These are phyloP conservation scores for Julus scandinavius DNA, from an alignment of 2,888 invertebrate genomes.

Conservation along the genomic window DNA sequence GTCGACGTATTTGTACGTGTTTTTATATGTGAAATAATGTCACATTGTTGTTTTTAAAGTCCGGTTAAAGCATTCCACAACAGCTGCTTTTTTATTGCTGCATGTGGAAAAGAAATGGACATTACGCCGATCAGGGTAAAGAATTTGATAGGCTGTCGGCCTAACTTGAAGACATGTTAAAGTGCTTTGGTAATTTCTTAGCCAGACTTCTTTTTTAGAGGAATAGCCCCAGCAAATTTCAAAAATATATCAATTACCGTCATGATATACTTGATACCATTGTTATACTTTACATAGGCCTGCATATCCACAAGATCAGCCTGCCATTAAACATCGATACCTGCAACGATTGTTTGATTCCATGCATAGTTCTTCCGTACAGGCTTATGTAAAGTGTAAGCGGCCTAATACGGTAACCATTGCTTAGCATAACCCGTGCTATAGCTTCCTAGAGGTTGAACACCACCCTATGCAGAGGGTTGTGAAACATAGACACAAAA, in stretches of 20 bases:
- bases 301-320: constrained; percentile 60
- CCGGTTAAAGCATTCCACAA: constrained; percentile 60
- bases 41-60: constrained; percentile 60
- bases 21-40: constrained; percentile 61
- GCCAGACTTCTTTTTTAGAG: constrained; percentile 60
- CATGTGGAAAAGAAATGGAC: constrained; percentile 21
- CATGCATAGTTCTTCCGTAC: neutral
- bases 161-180: constrained; percentile 56
- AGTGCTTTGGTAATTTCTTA: constrained; percentile 58
- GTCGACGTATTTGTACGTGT: constrained; percentile 61
- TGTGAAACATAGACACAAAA: neutral
- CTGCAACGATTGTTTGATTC: neutral
- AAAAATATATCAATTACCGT: constrained; percentile 61
- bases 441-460: neutral
- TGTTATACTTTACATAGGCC: constrained; percentile 57
- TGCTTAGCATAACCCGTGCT: neutral
- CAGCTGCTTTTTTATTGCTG: constrained; percentile 59
- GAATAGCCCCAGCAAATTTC: constrained; percentile 60
- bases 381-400: constrained; percentile 25
- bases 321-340: constrained; percentile 60
- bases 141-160: too few relatives aligned
- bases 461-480: neutral
- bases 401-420: neutral
- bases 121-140: constrained; percentile 59
- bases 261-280: constrained; percentile 60